These are phyloP conservation scores for Phalanger gymnotis DNA, from an alignment of 2,797 vertebrate species.

Conservation along the genomic window DNA sequence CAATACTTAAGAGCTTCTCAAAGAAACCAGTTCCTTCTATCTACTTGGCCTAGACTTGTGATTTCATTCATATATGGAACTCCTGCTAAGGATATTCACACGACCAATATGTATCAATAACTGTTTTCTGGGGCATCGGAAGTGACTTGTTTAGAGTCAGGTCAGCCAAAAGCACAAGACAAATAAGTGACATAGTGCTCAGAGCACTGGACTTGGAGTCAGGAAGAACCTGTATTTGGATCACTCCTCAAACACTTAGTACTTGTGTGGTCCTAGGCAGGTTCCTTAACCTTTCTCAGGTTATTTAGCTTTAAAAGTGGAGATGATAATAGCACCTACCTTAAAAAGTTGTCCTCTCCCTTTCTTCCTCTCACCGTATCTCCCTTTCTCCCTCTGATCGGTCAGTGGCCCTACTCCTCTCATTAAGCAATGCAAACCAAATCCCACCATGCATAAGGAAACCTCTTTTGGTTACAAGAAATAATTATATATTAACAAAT, in stretches of 20 bases:
- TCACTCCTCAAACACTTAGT: neutral
- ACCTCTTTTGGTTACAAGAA: no score
- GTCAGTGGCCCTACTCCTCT: no score
- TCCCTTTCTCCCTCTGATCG: no score
- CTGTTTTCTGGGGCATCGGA: neutral
- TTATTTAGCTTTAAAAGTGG: neutral
- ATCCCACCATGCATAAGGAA: no score
- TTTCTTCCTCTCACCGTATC: no score
- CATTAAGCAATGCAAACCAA: no score
- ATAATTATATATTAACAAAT: neutral
- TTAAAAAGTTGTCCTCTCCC: neutral
- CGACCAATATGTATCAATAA: neutral
- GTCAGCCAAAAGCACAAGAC: neutral
- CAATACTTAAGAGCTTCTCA: neutral
- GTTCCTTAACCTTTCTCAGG: neutral
- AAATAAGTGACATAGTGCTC: neutral
- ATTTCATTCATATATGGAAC: neutral
- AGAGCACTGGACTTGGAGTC: neutral
- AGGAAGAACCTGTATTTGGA: neutral
- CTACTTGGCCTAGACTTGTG: neutral
- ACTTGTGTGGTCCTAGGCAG: neutral
- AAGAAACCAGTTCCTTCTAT: neutral
- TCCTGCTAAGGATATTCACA: neutral
- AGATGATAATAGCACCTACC: neutral
- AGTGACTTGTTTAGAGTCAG: neutral